These are phyloP conservation scores for Halcyon smyrnensis DNA, from an alignment of 2,797 vertebrate species.

Conservation along the genomic window DNA sequence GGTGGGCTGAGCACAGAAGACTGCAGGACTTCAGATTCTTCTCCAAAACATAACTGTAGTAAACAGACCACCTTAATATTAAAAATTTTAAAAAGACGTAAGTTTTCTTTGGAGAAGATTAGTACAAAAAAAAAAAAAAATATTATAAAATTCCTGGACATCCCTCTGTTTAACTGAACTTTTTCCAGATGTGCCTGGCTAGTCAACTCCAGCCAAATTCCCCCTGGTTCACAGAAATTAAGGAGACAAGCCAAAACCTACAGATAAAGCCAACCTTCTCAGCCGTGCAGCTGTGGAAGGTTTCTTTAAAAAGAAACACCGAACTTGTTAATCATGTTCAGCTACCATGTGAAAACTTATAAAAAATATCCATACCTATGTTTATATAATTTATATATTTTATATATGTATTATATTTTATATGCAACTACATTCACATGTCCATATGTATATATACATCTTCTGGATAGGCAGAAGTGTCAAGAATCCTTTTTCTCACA, in stretches of 20 bases:
- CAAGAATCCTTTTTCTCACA: not conserved
- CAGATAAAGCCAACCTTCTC: not conserved
- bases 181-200: not conserved
- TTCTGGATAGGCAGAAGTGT: too few species aligned
- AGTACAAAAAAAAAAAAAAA: not conserved
- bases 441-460: accelerated
- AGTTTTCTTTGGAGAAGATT: not conserved
- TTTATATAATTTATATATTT: not conserved
- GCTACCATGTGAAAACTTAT: not conserved
- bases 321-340: not conserved
- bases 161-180: not conserved
- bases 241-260: not conserved
- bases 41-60: not conserved
- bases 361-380: accelerated
- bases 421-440: not conserved
- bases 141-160: not conserved
- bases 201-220: not conserved
- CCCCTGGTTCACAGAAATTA: not conserved
- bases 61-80: not conserved
- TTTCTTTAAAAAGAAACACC: not conserved
- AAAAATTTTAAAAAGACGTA: not conserved
- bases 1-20: not conserved
- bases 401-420: not conserved
- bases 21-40: not conserved
- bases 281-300: not conserved